phyloP scores from a whole-genome alignment of 2,888 invertebrate genomes.

The Phytoseiulus persimilis region DNA sequence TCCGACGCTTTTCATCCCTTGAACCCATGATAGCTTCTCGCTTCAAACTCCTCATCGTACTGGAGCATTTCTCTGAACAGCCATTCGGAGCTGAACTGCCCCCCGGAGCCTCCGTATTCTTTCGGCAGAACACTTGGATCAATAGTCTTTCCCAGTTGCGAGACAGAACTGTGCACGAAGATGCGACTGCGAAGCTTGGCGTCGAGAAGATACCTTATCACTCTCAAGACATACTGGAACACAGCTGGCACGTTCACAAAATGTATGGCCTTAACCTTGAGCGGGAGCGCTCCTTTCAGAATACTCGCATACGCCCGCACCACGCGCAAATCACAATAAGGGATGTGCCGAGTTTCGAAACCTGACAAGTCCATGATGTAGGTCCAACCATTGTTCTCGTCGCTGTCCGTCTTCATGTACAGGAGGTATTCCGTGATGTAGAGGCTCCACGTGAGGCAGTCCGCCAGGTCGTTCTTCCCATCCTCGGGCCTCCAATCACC shows the following conservation, averaged over 20 bases:
- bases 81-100: conserved; percentile 11
- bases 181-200: conserved; percentile 12
- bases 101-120: not conserved
- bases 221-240: not conserved
- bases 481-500: conserved; percentile 15
- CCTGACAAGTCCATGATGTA: conserved; percentile 37
- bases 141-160: not conserved
- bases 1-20: not conserved
- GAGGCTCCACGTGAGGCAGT: conserved; percentile 28
- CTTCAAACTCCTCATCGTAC: conserved; percentile 6
- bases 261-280: conserved; percentile 28
- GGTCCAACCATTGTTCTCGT: conserved; percentile 9
- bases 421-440: conserved; percentile 26
- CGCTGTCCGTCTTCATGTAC: not conserved
- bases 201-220: not conserved
- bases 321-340: conserved; percentile 12
- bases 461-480: not conserved
- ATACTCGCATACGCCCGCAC: not conserved
- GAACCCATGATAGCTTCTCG: conserved; percentile 10
- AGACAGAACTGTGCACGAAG: conserved; percentile 14
- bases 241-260: conserved; percentile 14
- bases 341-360: conserved; percentile 23
- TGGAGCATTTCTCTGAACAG: not conserved
- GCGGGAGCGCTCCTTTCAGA: conserved; percentile 15
- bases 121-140: not conserved